A percentile compares a stretch with the other conserved stretches of the same genome.
Conservation (phyloP, 2,113 vertebrate species). For the Carettochelys insculpta region DNA sequence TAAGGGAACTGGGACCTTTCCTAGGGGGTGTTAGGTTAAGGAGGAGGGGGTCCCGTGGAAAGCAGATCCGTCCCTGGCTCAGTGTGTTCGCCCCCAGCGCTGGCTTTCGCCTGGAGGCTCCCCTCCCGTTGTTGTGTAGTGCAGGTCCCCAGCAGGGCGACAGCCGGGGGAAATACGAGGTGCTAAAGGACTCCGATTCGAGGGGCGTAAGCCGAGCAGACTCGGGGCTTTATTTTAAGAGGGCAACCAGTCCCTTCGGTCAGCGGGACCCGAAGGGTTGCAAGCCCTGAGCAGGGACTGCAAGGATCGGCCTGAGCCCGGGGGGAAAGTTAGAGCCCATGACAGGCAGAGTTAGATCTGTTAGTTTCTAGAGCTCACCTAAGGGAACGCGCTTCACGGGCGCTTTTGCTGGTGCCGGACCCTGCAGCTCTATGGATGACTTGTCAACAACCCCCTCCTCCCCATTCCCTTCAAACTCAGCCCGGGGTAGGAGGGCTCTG, state of each 20-base stretch:
- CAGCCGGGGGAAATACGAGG: neutral
- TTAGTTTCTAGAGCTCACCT: constrained; percentile 3
- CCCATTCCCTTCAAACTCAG: constrained; percentile 13
- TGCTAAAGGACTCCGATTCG: constrained; percentile 11
- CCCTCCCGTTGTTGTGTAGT: constrained; percentile 12
- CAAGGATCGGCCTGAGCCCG: constrained; percentile 39
- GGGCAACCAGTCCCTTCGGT: neutral
- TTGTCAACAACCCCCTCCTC: neutral
- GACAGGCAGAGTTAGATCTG: constrained; percentile 38
- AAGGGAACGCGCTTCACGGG: constrained; percentile 39
- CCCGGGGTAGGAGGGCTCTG: too few species aligned
- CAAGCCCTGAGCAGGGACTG: constrained; percentile 2
- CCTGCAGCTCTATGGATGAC: constrained; percentile 19
- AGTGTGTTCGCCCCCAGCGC: too few species aligned
- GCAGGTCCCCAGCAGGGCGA: constrained; percentile 14
- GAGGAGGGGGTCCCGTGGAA: neutral
- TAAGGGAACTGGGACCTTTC: constrained; percentile 79
- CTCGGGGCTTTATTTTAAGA: neutral
- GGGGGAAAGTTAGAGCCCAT: constrained; percentile 48
- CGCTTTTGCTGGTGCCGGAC: neutral
- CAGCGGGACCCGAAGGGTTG: constrained; percentile 39
- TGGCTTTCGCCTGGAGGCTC: neutral
- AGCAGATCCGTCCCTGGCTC: neutral
- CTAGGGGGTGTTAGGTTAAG: constrained; percentile 43
- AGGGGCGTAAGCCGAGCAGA: neutral